A percentile compares a stretch with the other conserved stretches of the same genome.
phyloP scores from a whole-genome alignment of 2,113 vertebrate species.

The Clarias magur region DNA sequence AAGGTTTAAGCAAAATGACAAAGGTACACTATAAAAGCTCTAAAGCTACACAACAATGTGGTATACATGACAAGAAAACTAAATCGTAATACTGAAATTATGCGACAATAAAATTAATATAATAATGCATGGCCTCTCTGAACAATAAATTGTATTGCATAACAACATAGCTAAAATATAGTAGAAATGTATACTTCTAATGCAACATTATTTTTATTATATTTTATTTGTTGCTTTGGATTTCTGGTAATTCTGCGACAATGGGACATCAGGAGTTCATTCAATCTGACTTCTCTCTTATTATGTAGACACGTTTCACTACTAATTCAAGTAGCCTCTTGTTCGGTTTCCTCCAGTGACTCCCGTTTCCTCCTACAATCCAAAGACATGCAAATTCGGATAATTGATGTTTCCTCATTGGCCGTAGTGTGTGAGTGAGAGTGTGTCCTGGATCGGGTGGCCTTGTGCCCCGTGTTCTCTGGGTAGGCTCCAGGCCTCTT shows the following conservation, averaged over 20 bases:
- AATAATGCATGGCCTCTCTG: conserved; percentile 22
- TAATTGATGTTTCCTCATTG: too few species aligned
- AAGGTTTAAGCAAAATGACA: not conserved
- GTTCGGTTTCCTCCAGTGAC: too few species aligned
- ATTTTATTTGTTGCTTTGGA: not conserved
- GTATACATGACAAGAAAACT: not conserved
- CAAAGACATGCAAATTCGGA: too few species aligned
- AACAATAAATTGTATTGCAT: not conserved
- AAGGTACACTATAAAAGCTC: not conserved
- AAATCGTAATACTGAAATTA: not conserved
- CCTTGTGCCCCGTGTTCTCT: too few species aligned
- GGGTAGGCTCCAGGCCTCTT: too few species aligned
- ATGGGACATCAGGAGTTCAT: not conserved
- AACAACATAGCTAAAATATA: not conserved
- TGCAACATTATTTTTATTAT: too few species aligned
- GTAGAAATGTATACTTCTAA: not conserved
- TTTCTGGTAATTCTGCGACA: not conserved
- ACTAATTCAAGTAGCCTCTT: too few species aligned
- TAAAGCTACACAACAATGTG: not conserved
- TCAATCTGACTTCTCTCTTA: too few species aligned
- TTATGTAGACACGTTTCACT: too few species aligned
- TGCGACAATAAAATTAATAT: not conserved
- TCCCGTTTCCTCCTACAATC: too few species aligned
- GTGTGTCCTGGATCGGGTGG: too few species aligned
- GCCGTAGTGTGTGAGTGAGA: too few species aligned